Conservation (phyloP, 2,888 invertebrate genomes). For the Aricia artaxerxes region DNA sequence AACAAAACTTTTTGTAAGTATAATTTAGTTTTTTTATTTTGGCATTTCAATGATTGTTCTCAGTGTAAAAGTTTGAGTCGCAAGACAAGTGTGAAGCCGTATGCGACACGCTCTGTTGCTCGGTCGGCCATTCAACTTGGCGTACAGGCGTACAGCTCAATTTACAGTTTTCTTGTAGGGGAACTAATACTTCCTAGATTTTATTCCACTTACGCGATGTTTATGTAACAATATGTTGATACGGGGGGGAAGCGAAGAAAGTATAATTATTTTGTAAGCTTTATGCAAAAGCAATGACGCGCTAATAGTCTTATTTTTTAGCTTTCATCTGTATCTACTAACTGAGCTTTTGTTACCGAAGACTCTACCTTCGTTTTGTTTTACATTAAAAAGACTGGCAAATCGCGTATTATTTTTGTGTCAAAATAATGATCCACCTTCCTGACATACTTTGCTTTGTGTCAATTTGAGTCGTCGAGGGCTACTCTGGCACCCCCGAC, state of each 20-base stretch:
- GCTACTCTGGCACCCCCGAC: constrained; percentile 68
- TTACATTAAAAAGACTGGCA: not conserved
- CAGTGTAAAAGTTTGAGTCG: constrained; percentile 30
- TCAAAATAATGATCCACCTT: constrained; percentile 64
- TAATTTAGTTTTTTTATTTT: not conserved
- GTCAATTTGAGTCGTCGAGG: constrained; percentile 71
- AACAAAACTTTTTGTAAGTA: not conserved
- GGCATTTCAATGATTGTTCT: constrained; percentile 15
- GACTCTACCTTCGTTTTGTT: not conserved
- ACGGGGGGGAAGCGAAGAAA: not conserved
- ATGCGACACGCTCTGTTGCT: constrained; percentile 65
- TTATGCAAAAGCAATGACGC: constrained; percentile 13
- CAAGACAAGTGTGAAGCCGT: constrained; percentile 56
- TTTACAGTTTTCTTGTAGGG: constrained; percentile 61
- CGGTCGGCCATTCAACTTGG: constrained; percentile 70
- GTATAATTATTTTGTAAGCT: constrained; percentile 8
- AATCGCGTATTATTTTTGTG: constrained; percentile 38
- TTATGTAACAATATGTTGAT: constrained; percentile 39
- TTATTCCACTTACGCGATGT: constrained; percentile 48
- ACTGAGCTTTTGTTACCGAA: not conserved
- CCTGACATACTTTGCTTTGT: constrained; percentile 72
- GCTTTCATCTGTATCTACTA: not conserved
- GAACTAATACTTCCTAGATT: constrained; percentile 67
- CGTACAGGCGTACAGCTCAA: constrained; percentile 63
- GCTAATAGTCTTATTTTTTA: not conserved